phyloP scores from a whole-genome alignment of 2,113 vertebrate genomes.

The Gulo gulo region DNA sequence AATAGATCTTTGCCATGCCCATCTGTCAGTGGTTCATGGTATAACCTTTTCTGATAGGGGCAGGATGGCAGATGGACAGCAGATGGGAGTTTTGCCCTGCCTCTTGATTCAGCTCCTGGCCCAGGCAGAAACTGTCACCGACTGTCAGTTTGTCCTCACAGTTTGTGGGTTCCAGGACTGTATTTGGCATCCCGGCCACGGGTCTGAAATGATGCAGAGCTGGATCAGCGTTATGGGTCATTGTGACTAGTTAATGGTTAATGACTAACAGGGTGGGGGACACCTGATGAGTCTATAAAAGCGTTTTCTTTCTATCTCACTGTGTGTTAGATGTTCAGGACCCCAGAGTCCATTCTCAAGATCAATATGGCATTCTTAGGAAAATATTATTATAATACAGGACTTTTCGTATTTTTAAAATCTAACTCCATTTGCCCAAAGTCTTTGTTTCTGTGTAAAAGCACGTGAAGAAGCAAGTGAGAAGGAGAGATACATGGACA shows the following conservation, averaged over 20 bases:
- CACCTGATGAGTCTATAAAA: background rate
- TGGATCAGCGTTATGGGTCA: background rate
- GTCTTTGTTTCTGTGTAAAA: background rate
- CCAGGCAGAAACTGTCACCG: slow-evolving; percentile 55
- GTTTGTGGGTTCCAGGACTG: slow-evolving; percentile 26
- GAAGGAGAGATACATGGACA: background rate
- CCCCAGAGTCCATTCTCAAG: background rate
- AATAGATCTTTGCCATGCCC: slow-evolving; percentile 57
- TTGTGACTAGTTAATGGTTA: background rate
- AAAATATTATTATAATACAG: background rate
- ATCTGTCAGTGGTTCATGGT: slow-evolving; percentile 57
- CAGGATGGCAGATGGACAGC: slow-evolving; percentile 69
- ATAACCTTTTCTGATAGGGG: slow-evolving; percentile 60
- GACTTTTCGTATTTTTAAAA: background rate
- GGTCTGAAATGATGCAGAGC: background rate
- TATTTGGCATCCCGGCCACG: slow-evolving; percentile 15
- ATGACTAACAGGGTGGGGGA: background rate
- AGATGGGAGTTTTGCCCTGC: slow-evolving; percentile 71
- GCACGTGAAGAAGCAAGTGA: background rate
- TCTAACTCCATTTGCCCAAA: background rate
- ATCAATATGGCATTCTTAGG: background rate
- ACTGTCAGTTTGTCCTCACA: slow-evolving; percentile 59
- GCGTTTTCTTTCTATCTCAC: background rate
- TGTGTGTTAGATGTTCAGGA: background rate
- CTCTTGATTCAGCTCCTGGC: slow-evolving; percentile 57